These are phyloP conservation scores for Vultur gryphus DNA, from an alignment of 2,797 vertebrate species.

Conservation along the genomic window DNA sequence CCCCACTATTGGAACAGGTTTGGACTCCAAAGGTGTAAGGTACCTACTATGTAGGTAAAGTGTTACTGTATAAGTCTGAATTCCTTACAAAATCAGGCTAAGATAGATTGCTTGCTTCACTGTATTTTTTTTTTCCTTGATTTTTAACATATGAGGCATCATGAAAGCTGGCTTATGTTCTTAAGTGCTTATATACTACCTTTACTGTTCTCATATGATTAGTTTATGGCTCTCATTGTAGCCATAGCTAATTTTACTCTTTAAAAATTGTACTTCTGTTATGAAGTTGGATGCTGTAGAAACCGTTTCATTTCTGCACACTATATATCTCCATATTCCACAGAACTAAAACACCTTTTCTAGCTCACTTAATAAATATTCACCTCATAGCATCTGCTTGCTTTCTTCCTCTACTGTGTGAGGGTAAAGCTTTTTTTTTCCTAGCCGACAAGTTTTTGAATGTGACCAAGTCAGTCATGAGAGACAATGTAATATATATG, in stretches of 20 bases:
- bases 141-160: not conserved
- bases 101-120: not conserved
- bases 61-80: not conserved
- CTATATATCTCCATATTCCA: not conserved
- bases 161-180: not conserved
- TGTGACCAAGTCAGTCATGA: not conserved
- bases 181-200: not conserved
- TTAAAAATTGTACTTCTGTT: not conserved
- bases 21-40: not conserved
- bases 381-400: not conserved
- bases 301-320: not conserved
- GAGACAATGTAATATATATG: not conserved
- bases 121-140: not conserved
- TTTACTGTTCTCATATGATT: not conserved
- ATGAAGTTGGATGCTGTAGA: not conserved
- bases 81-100: not conserved
- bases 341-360: not conserved
- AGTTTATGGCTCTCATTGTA: not conserved
- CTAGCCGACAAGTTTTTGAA: not conserved
- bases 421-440: not conserved
- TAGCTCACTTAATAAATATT: not conserved
- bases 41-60: not conserved
- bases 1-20: not conserved
- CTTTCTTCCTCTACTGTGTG: not conserved
- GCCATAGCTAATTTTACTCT: not conserved